Conservation (phyloP, 2,888 invertebrate genomes). For the Hyposoter didymator region DNA sequence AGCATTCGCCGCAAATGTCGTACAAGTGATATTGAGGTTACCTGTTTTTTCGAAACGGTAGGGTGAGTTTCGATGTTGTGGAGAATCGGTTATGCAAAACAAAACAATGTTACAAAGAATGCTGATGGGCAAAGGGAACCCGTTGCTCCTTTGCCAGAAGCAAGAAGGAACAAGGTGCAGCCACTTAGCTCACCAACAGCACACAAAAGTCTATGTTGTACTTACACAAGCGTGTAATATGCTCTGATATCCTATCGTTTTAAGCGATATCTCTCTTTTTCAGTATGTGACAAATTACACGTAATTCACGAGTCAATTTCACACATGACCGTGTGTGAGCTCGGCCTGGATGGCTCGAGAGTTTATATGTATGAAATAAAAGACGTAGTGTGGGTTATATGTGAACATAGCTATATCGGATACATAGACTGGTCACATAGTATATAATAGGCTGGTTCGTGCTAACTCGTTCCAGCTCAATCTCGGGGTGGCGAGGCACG, state of each 20-base stretch:
- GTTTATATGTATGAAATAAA: not conserved
- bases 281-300: conserved; percentile 79
- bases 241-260: conserved; percentile 54
- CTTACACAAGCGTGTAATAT: conserved; percentile 13
- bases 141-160: conserved; percentile 30
- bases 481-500: conserved; percentile 56
- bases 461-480: conserved; percentile 49
- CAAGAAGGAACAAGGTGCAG: conserved; percentile 52
- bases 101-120: conserved; percentile 28
- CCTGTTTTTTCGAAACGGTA: not conserved
- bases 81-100: conserved; percentile 27
- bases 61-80: not conserved
- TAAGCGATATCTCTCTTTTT: conserved; percentile 54
- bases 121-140: not conserved
- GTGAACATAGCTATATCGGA: not conserved
- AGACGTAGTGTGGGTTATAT: not conserved
- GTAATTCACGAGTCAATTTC: conserved; percentile 81
- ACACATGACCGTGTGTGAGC: conserved; percentile 74
- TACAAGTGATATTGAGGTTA: not conserved
- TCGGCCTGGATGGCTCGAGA: conserved; percentile 28
- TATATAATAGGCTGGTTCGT: conserved; percentile 47
- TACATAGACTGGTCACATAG: conserved; percentile 22
- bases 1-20: not conserved
- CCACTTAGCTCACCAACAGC: conserved; percentile 32
- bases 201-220: conserved; percentile 33